Conservation (phyloP, 1,140 invertebrate species). For the Heterodera carotae region DNA sequence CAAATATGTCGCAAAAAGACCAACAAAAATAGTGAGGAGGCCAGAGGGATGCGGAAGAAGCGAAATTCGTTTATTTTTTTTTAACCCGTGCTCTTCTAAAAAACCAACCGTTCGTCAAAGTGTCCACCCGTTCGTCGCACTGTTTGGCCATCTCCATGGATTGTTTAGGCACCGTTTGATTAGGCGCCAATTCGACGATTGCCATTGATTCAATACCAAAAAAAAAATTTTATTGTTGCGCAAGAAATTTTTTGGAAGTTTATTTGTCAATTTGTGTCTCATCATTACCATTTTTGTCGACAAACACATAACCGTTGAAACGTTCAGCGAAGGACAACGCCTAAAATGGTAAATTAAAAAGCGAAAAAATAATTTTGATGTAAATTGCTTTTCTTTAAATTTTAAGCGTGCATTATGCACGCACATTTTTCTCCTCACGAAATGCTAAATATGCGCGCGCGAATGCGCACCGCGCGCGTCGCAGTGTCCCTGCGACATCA, state of each 20-base stretch:
- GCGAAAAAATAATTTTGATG: no score
- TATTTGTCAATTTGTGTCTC: no score
- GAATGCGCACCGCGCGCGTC: not conserved
- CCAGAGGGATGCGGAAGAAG: no score
- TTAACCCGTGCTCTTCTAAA: not conserved
- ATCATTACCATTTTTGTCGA: slow-evolving; percentile 20
- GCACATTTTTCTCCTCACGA: slow-evolving; percentile 24
- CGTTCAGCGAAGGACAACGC: slow-evolving; percentile 26
- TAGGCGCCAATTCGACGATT: slow-evolving; percentile 22
- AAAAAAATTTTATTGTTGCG: no score
- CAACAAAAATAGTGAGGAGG: no score
- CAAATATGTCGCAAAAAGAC: no score
- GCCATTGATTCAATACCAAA: slow-evolving; percentile 28
- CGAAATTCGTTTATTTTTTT: no score
- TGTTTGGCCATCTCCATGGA: not conserved
- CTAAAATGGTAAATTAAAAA: not conserved
- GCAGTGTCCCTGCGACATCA: not conserved
- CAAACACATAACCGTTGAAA: slow-evolving; percentile 30
- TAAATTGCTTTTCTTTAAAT: no score
- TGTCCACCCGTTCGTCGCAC: slow-evolving; percentile 13
- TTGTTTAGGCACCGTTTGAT: slow-evolving; percentile 25
- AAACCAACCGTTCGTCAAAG: slow-evolving; percentile 19
- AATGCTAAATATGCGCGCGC: slow-evolving; percentile 24
- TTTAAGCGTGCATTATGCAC: no score
- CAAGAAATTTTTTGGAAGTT: slow-evolving; percentile 9